Base-by-base conservation (phyloP, 2,888 invertebrate species). In the Tolmerus cingulatus region DNA sequence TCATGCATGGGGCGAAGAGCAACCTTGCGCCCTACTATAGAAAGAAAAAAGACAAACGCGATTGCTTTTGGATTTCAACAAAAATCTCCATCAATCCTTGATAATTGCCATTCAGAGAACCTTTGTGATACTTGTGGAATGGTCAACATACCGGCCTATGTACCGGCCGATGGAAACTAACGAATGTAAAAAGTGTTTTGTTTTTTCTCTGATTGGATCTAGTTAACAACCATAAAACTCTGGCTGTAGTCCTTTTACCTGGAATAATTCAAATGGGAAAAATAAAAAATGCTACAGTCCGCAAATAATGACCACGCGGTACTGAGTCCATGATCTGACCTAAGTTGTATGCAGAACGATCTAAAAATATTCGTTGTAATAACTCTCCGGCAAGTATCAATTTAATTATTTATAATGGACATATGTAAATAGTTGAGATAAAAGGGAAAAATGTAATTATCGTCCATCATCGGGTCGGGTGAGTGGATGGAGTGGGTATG, bases 331-430 rank as follows among this genome's bases (percentile, higher is more conserved):
- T 19, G 51, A 16, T 51, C 51, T 16, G 19, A 19, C 66, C 66
- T 66, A 66, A 66, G n/a, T 34, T 84, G 51, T 66, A 57, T 74
- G 40, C 66, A 84, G 40, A 66, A 84, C 43, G 66, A 84, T 66
- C 74, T 46, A 43, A 74, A 79, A 66, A 66, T 57, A 74, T 66
- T 84, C 84, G 66, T 84, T 84, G 84, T 84, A 84, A 84, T 84
- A 84, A 66, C 74, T 84, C 84, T 84, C 74, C 43, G 30, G 12
- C 84, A 84, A 74, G 55, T 86, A 81, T 87, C 87, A 84, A 87
- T 87, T 87, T 87, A 87, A 87, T 87, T 87, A 87, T 87, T 87
- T 87, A 87, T 87, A 84, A 82, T 87, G 84, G 87, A 87, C 87
- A 87, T 87, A 87, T 87, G 87, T 82, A 87, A 87, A 87, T 87